A percentile compares a stretch with the other conserved stretches of the same genome.
Conservation (phyloP, 2,888 invertebrate genomes). For the Drosophila atroscutellata region DNA sequence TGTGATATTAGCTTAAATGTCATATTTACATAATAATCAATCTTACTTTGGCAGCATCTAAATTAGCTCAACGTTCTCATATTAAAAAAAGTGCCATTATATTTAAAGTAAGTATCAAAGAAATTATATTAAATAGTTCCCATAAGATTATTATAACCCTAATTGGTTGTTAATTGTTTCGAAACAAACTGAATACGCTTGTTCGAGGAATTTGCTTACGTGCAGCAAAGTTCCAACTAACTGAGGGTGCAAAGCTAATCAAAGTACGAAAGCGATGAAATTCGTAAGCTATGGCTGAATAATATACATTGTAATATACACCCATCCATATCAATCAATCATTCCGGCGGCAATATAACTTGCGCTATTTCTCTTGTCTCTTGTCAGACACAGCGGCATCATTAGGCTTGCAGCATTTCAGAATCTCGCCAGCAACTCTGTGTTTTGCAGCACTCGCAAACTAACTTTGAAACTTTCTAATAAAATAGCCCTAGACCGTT, state of each 20-base stretch:
- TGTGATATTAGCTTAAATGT: background rate
- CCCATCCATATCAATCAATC: slow-evolving; percentile 72
- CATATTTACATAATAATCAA: background rate
- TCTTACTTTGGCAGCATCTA: background rate
- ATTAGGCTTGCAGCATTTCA: slow-evolving; percentile 73
- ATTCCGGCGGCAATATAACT: slow-evolving; percentile 73
- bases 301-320: slow-evolving; percentile 40
- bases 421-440: slow-evolving; percentile 57
- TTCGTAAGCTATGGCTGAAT: slow-evolving; percentile 7
- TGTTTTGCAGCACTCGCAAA: slow-evolving; percentile 65
- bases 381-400: slow-evolving; percentile 50
- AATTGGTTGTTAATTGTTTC: slow-evolving; percentile 10
- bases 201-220: background rate
- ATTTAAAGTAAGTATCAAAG: background rate
- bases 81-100: background rate
- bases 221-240: background rate
- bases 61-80: background rate
- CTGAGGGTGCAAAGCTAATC: slow-evolving; percentile 12
- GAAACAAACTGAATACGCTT: background rate
- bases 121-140: background rate
- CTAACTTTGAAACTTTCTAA: slow-evolving; percentile 74
- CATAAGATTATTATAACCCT: background rate
- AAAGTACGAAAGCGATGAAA: slow-evolving; percentile 21
- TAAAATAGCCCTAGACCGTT: slow-evolving; percentile 68
- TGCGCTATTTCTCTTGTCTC: slow-evolving; percentile 62